Evolutionary conservation across 2,113 vertebrate genomes (phyloP).

Genomic region (Zingel zingel): DNA sequence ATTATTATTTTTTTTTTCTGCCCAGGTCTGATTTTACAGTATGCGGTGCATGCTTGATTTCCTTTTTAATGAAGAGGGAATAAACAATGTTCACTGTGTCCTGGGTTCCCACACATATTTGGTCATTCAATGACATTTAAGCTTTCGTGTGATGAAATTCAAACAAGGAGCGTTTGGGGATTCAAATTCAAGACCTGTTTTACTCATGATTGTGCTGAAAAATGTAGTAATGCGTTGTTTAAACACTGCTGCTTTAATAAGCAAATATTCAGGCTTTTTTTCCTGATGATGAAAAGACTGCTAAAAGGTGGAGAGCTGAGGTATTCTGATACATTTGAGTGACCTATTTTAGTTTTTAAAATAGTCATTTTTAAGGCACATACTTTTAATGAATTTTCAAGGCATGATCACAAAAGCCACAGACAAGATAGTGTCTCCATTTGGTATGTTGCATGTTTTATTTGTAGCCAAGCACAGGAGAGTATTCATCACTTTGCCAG

Average conservation of each 20-base stretch:
- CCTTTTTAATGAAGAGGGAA: slow-evolving; percentile 47
- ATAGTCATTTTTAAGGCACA: slow-evolving; percentile 7
- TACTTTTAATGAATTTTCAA: slow-evolving; percentile 26
- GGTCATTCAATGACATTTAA: slow-evolving; percentile 36
- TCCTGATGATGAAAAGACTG: background rate
- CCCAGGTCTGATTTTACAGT: slow-evolving; percentile 34
- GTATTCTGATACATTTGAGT: slow-evolving; percentile 4
- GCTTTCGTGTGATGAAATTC: slow-evolving; percentile 19
- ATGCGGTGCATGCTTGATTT: slow-evolving; percentile 27
- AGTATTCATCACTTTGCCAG: slow-evolving; percentile 54
- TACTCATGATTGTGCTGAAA: background rate
- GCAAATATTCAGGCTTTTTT: background rate
- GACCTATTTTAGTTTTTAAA: slow-evolving; percentile 50
- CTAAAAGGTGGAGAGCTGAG: background rate
- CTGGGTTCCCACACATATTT: slow-evolving; percentile 7
- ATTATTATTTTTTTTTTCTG: slow-evolving; percentile 20
- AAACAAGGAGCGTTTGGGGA: background rate
- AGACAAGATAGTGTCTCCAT: slow-evolving; percentile 29
- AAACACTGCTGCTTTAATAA: background rate
- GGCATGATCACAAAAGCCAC: slow-evolving; percentile 29
- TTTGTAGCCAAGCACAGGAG: slow-evolving; percentile 76
- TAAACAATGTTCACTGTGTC: slow-evolving; percentile 32
- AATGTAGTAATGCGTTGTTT: background rate
- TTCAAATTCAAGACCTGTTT: background rate
- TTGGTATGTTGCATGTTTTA: slow-evolving; percentile 76